Evolutionary conservation across 1,140 invertebrate species (phyloP), one percentile per base, ranked within the genome.

Genomic region (Capitella teleta): DNA sequence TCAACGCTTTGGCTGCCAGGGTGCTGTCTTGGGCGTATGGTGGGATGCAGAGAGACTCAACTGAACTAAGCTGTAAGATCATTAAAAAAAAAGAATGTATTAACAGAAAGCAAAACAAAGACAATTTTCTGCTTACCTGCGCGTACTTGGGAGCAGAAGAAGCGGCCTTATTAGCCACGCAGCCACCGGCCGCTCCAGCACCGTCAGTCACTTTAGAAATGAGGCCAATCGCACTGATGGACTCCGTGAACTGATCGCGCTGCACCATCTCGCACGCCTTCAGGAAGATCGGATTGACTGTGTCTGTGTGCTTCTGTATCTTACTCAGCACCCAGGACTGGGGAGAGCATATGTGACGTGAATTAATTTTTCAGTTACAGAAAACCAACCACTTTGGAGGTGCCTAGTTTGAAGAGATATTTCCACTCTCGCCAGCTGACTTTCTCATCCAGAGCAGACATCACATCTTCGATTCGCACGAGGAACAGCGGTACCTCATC

Each of bases 361-460:
- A 6, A 2, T 6, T 3, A 37, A 3, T 37, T 21, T 37, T 21
- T 6, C 36, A 37, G 16, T n/a, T 37, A 6, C 36, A 37, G 21
- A 5, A 40, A 8, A 73, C 78, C 70, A 66, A 82, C 80, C 52
- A 81, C 77, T 78, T 81, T 80, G 42, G 80, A 81, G 32, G 80
- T 81, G 14, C 77, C 79, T 41, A 81, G 67, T 72, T 82, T 81
- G 55, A 82, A 80, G 52, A 79, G 78, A 62, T 82, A 82, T 59
- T 82, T 82, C 67, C 81, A 82, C 61, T 82, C 80, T 50, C 77
- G 76, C 78, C 79, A 80, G 53, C 79, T 79, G 43, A 82, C 63
- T 57, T 79, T 79, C 50, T 81, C 79, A 57, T 81, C 79, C 30
- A 80, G 67, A 1, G 77, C 76, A 52, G 73, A 66, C 25, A 75